A percentile compares a stretch with the other conserved stretches of the same genome.
Conservation (phyloP, 2,888 invertebrate genomes). For the Parochlus steinenii region DNA sequence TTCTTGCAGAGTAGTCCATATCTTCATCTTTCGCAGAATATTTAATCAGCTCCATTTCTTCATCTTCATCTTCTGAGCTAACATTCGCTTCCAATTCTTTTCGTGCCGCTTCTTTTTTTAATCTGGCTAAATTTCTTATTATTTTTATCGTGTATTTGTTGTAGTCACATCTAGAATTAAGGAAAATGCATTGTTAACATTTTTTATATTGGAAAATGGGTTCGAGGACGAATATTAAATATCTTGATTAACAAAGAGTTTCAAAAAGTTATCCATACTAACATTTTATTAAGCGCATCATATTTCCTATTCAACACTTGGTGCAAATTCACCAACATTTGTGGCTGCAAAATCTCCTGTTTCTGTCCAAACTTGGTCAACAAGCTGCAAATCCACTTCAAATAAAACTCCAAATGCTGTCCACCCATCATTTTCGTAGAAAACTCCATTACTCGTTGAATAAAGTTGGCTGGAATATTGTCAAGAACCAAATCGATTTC, state of each 20-base stretch:
- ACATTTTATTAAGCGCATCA: slow-evolving; percentile 72
- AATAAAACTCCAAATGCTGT: slow-evolving; percentile 75
- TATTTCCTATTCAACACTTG: slow-evolving; percentile 64
- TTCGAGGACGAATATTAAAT: slow-evolving; percentile 9
- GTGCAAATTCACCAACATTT: slow-evolving; percentile 51
- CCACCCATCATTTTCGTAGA: slow-evolving; percentile 56
- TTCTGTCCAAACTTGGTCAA: slow-evolving; percentile 47
- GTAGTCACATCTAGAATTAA: slow-evolving; percentile 56
- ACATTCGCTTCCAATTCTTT: slow-evolving; percentile 16
- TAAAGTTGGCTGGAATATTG: slow-evolving; percentile 54
- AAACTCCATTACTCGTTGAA: slow-evolving; percentile 54
- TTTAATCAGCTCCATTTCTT: slow-evolving; percentile 21
- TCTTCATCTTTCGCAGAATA: slow-evolving; percentile 13
- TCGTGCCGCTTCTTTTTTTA: slow-evolving; percentile 5
- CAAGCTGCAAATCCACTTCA: slow-evolving; percentile 58
- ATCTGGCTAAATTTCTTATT: slow-evolving; percentile 35
- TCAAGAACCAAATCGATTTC: slow-evolving; percentile 57
- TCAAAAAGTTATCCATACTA: slow-evolving; percentile 28
- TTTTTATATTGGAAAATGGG: slow-evolving; percentile 10
- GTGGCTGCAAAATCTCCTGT: slow-evolving; percentile 42
- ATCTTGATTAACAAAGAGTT: neutral
- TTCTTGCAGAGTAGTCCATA: slow-evolving; percentile 2
- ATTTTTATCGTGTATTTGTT: slow-evolving; percentile 72
- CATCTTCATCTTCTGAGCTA: slow-evolving; percentile 20
- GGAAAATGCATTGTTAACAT: neutral